These are phyloP conservation scores for Rhegmatorhina hoffmannsi DNA, from an alignment of 2,113 vertebrate genomes.

Conservation along the genomic window DNA sequence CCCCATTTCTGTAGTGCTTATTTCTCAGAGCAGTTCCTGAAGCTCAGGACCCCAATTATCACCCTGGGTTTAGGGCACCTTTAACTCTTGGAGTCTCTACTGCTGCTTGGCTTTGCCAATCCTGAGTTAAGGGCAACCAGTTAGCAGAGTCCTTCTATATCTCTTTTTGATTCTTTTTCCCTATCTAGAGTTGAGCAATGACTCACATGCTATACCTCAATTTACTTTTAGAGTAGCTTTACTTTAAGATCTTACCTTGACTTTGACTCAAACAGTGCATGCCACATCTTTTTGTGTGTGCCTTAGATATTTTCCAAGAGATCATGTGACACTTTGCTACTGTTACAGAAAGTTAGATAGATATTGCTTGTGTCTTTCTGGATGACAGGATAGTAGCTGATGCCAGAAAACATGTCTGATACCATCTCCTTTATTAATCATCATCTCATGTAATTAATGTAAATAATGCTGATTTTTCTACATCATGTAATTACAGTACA, in stretches of 20 bases:
- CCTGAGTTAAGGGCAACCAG: neutral
- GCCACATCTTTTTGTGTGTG: neutral
- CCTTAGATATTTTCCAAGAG: neutral
- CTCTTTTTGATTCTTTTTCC: neutral
- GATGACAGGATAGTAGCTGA: neutral
- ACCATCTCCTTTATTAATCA: constrained; percentile 24
- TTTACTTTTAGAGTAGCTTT: neutral
- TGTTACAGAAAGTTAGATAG: neutral
- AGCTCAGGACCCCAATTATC: neutral
- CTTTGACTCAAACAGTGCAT: neutral
- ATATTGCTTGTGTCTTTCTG: neutral
- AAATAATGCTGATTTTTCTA: neutral
- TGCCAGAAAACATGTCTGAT: neutral
- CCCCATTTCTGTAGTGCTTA: rapidly evolving
- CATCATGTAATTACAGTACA: neutral
- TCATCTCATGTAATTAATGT: neutral
- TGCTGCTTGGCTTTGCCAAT: neutral
- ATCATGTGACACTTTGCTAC: neutral
- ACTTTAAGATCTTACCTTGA: neutral
- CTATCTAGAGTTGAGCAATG: neutral
- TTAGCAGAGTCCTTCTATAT: neutral
- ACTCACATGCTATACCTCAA: neutral
- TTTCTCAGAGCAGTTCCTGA: neutral
- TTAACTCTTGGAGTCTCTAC: neutral
- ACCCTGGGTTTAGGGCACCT: neutral